These are phyloP conservation scores for Hippocampus mohnikei DNA, from an alignment of 2,113 vertebrate genomes.

Conservation along the genomic window DNA sequence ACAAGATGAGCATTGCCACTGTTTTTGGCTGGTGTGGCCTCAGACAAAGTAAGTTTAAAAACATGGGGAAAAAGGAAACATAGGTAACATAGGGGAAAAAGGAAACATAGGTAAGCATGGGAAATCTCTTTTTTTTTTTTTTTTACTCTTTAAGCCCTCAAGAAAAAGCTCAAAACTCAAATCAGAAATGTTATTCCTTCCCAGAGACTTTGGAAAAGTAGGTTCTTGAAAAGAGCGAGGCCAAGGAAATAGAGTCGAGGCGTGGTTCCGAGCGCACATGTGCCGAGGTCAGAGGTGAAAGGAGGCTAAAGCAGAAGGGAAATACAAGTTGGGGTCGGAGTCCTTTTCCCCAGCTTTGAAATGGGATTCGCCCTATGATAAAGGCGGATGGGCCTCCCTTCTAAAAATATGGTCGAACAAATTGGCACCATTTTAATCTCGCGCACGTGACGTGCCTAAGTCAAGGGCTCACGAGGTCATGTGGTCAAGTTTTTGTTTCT, in stretches of 20 bases:
- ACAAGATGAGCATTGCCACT: too few species aligned
- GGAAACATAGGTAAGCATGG: too few species aligned
- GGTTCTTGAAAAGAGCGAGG: background rate
- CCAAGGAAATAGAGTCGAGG: background rate
- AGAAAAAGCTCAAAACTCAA: too few species aligned
- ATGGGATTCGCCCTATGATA: constrained; percentile 62
- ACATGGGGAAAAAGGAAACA: too few species aligned
- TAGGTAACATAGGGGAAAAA: too few species aligned
- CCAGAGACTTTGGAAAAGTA: too few species aligned
- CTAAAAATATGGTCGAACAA: constrained; percentile 67
- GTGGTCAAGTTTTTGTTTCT: background rate
- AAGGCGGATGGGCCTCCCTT: constrained; percentile 35
- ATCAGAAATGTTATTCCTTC: too few species aligned
- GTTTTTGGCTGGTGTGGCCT: too few species aligned
- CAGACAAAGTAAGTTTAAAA: too few species aligned
- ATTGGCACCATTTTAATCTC: constrained; percentile 63
- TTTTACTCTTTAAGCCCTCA: too few species aligned
- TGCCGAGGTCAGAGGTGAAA: constrained; percentile 40
- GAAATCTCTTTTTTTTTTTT: too few species aligned
- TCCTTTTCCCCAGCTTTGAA: constrained; percentile 64
- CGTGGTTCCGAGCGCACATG: constrained; percentile 41
- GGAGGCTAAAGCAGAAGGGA: constrained; percentile 39
- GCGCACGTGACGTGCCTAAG: constrained; percentile 8
- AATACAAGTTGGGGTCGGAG: constrained; percentile 22
- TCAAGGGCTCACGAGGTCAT: background rate